Evolutionary conservation across 2,113 vertebrate species (phyloP).

Genomic region (Cynoglossus semilaevis): DNA sequence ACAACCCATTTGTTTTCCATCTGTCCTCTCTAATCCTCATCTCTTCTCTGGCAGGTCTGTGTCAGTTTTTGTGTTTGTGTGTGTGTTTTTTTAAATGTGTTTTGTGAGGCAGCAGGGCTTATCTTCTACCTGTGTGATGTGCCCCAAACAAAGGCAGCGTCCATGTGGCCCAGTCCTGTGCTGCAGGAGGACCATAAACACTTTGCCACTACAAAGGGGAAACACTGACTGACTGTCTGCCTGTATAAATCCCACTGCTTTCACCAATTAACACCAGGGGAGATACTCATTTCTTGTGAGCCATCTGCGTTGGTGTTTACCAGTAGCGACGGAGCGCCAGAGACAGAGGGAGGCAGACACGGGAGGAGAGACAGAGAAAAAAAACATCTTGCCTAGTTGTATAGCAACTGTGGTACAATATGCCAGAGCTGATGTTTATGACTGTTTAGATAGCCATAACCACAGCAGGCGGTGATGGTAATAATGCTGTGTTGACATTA

Average conservation of each 20-base stretch:
- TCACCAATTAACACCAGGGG: conserved; percentile 51
- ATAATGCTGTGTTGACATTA: conserved; percentile 69
- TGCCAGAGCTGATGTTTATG: conserved; percentile 55
- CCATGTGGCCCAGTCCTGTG: conserved; percentile 17
- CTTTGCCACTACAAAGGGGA: conserved; percentile 45
- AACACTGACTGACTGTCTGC: conserved; percentile 14
- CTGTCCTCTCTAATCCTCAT: conserved; percentile 28
- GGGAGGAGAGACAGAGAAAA: conserved; percentile 4
- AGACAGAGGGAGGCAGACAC: conserved; percentile 5
- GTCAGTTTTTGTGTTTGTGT: conserved; percentile 14
- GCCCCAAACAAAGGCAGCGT: conserved; percentile 49
- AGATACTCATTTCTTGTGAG: conserved; percentile 21
- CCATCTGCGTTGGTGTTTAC: conserved; percentile 36
- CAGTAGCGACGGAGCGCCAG: conserved; percentile 15
- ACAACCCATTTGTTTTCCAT: conserved; percentile 3
- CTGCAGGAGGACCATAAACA: conserved; percentile 53
- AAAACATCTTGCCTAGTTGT: conserved; percentile 48
- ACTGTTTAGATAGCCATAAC: conserved; percentile 56
- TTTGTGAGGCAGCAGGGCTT: conserved; percentile 31
- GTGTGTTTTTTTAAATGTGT: conserved; percentile 11
- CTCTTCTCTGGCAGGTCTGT: conserved; percentile 20
- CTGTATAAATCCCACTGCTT: conserved; percentile 50
- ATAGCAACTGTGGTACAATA: conserved; percentile 50
- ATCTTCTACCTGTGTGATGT: conserved; percentile 41
- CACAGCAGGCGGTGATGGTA: conserved; percentile 63